Evolutionary conservation across 2,113 vertebrate genomes (phyloP).

Genomic region (Furnarius figulus): DNA sequence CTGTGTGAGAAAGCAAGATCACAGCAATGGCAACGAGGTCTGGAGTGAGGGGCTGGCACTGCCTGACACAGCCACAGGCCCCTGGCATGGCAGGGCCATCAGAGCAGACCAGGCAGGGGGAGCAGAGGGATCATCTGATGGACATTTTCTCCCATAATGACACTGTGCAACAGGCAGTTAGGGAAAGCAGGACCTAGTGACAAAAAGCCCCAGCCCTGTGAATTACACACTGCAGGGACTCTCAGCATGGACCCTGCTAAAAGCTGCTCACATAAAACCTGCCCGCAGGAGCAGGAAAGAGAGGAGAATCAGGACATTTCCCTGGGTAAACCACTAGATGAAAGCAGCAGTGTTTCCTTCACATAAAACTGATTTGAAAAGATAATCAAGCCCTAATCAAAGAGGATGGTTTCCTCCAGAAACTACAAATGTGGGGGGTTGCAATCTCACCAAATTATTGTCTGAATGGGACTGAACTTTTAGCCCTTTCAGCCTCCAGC

Average conservation of each 20-base stretch:
- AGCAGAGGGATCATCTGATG: fast-evolving
- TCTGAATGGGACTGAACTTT: neutral
- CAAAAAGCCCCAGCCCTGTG: neutral
- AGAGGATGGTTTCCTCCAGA: neutral
- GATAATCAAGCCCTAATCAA: neutral
- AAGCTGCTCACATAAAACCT: constrained; percentile 5
- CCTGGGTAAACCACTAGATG: neutral
- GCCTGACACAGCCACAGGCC: fast-evolving
- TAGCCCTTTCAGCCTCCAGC: neutral
- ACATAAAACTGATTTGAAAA: neutral
- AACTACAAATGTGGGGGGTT: neutral
- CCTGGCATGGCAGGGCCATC: fast-evolving
- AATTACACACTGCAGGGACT: neutral
- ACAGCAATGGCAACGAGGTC: neutral
- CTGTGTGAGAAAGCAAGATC: neutral
- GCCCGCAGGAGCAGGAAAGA: neutral
- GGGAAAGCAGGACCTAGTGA: neutral
- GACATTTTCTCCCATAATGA: neutral
- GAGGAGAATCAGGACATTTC: neutral
- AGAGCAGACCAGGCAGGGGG: neutral
- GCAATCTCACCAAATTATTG: neutral
- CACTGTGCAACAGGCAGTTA: neutral
- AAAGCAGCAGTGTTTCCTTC: neutral
- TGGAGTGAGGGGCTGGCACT: fast-evolving
- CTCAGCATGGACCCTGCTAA: neutral